phyloP scores from a whole-genome alignment of 1,140 invertebrate genomes.

The Sesamia nonagrioides region DNA sequence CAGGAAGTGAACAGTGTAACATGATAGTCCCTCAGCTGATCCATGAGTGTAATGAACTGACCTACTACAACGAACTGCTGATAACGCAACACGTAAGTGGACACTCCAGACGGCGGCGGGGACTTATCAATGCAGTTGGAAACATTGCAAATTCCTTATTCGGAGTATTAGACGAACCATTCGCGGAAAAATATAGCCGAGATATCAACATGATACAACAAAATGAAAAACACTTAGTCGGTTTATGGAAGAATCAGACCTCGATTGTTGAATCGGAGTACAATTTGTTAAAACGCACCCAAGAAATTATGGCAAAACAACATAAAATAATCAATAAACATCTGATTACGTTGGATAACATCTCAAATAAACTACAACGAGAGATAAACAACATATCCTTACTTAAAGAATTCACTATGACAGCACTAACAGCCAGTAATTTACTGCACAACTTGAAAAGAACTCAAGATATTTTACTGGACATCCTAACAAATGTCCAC shows the following conservation, averaged over 20 bases:
- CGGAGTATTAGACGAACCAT: conserved; percentile 1
- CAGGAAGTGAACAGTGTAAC: conserved; percentile 1
- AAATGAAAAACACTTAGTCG: conserved; percentile 5
- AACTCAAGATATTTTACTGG: neutral
- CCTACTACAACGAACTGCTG: neutral
- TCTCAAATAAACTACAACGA: no score
- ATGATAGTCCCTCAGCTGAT: conserved; percentile 5
- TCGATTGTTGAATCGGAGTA: conserved; percentile 39
- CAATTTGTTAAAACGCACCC: conserved; percentile 5
- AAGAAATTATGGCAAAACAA: no score
- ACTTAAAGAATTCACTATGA: no score
- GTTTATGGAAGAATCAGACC: conserved; percentile 39
- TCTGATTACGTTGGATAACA: no score
- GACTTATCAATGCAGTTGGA: conserved; percentile 1
- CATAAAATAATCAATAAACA: no score
- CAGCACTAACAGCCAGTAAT: neutral
- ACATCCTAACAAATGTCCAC: neutral
- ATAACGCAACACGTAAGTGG: no score
- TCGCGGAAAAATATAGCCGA: neutral
- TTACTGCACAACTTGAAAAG: neutral
- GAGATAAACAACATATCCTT: no score
- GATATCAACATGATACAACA: conserved; percentile 14
- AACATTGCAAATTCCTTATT: neutral
- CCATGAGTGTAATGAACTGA: conserved; percentile 1
- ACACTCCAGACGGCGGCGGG: neutral